phyloP scores from a whole-genome alignment of 1,140 invertebrate species.

The Plodia interpunctella region DNA sequence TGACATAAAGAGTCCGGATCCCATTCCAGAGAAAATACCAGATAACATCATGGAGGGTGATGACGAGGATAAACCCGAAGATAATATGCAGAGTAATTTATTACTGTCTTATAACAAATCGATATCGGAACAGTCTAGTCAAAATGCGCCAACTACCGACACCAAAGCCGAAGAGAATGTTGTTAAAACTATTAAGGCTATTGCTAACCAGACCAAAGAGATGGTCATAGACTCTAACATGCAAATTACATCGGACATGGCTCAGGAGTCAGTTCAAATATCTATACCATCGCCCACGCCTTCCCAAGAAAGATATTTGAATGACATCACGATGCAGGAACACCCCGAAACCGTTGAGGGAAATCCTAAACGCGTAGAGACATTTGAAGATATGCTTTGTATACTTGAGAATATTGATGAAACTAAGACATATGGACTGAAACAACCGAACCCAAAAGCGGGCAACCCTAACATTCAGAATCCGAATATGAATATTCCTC shows the following conservation, averaged over 20 bases:
- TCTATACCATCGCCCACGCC: constrained; percentile 80
- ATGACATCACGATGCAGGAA: constrained; percentile 79
- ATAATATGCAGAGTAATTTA: constrained; percentile 49
- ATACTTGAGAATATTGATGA: constrained; percentile 82
- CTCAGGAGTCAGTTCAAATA: constrained; percentile 79
- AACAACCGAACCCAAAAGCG: constrained; percentile 45
- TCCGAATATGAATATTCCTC: constrained; percentile 24
- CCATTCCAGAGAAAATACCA: constrained; percentile 73
- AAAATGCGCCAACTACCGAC: constrained; percentile 34
- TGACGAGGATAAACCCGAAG: constrained; percentile 71
- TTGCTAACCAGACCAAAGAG: constrained; percentile 72
- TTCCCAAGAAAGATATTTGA: constrained; percentile 79
- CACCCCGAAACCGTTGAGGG: constrained; percentile 71
- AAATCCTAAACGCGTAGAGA: constrained; percentile 77
- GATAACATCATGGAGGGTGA: constrained; percentile 77
- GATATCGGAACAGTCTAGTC: constrained; percentile 37
- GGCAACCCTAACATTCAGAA: constrained; percentile 21
- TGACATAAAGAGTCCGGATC: constrained; percentile 73
- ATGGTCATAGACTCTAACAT: constrained; percentile 74
- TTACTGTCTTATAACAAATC: constrained; percentile 54
- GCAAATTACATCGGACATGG: constrained; percentile 73
- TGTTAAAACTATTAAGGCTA: constrained; percentile 69
- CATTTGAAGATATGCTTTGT: constrained; percentile 82
- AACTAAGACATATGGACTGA: constrained; percentile 55
- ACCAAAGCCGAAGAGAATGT: constrained; percentile 54